phyloP scores from a whole-genome alignment of 2,113 vertebrate genomes.

The Argyrosomus japonicus region DNA sequence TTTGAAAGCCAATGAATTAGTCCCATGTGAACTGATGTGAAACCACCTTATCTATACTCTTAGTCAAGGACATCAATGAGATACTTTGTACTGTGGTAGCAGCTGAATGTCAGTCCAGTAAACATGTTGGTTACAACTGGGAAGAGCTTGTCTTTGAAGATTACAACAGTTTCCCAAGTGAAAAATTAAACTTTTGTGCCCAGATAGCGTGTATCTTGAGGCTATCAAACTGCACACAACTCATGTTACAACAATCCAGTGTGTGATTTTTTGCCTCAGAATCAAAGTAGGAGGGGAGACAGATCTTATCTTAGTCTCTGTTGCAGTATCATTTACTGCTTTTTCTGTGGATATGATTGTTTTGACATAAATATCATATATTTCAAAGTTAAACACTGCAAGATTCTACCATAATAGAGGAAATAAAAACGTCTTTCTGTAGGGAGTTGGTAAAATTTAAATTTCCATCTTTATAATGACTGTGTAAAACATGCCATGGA shows the following conservation, averaged over 20 bases:
- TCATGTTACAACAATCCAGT: neutral
- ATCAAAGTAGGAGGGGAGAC: constrained; percentile 1
- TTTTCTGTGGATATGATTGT: neutral
- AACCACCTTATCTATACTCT: neutral
- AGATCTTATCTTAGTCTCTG: constrained; percentile 11
- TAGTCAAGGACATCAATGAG: constrained; percentile 3
- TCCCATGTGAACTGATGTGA: constrained; percentile 10
- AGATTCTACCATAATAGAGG: neutral
- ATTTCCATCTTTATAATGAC: constrained; percentile 9
- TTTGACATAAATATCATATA: neutral
- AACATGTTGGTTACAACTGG: neutral
- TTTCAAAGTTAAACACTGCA: neutral
- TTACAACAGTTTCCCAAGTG: constrained; percentile 4
- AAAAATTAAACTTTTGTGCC: neutral
- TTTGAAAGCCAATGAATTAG: neutral
- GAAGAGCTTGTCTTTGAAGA: neutral
- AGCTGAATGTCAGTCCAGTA: neutral
- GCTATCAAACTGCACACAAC: neutral
- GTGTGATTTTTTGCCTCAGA: neutral
- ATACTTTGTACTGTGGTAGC: constrained; percentile 11
- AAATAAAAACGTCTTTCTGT: neutral
- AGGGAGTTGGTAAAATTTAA: neutral
- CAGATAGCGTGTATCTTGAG: constrained; percentile 14
- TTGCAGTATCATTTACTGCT: neutral
- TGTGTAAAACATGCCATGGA: constrained; percentile 23